Evolutionary conservation across 2,113 vertebrate genomes (phyloP).

Genomic region (Rhinolophus ferrumequinum): DNA sequence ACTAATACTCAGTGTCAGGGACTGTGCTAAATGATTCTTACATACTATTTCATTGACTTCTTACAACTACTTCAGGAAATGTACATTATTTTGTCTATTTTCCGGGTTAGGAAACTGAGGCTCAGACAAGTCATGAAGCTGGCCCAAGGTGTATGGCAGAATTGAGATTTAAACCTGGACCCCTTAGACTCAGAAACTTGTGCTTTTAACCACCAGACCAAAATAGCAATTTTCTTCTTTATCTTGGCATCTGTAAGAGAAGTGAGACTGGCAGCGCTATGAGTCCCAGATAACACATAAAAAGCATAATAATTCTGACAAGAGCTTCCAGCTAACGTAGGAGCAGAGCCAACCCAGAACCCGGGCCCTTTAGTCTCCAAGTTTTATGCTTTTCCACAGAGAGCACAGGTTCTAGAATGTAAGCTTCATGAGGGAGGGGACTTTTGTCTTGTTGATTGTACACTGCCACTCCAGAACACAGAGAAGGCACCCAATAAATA

Average conservation of each 20-base stretch:
- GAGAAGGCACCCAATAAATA: background rate
- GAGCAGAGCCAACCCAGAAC: background rate
- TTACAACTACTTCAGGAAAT: background rate
- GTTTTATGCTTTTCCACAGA: background rate
- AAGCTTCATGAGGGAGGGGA: background rate
- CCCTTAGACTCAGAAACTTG: background rate
- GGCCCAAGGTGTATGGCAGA: background rate
- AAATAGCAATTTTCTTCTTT: conserved; percentile 34
- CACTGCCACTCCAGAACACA: background rate
- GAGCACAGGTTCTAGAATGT: background rate
- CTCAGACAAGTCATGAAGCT: background rate
- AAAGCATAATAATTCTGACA: conserved; percentile 31
- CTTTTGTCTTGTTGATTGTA: background rate
- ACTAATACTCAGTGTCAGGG: background rate
- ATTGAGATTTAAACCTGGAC: conserved; percentile 17
- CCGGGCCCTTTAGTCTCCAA: background rate
- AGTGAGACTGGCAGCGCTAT: background rate
- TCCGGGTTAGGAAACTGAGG: conserved; percentile 5
- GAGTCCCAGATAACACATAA: conserved; percentile 14
- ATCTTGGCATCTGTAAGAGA: conserved; percentile 41
- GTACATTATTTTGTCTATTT: background rate
- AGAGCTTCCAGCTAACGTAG: background rate
- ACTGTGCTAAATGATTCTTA: background rate
- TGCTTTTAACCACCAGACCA: background rate
- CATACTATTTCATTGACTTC: background rate